phyloP scores from a whole-genome alignment of 23 tunicate genomes.

The Diplosoma virens region DNA sequence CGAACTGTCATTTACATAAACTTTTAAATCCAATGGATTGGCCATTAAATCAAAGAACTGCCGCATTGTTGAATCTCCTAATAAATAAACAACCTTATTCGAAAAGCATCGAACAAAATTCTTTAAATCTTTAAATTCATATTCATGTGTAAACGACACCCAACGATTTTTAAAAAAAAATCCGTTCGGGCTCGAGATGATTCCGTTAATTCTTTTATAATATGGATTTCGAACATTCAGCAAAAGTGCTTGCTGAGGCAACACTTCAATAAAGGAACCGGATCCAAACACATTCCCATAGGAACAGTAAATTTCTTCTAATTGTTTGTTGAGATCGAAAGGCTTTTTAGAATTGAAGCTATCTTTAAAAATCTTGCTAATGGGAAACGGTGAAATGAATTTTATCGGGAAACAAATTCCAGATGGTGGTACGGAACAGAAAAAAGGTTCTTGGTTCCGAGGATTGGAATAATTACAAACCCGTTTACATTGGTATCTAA shows the following conservation, averaged over 20 bases:
- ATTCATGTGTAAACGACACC: slow-evolving; percentile 10
- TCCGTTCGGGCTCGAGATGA: slow-evolving; percentile 12
- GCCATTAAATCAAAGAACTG: not conserved
- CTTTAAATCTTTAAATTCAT: too few relatives aligned
- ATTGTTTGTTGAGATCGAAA: not conserved
- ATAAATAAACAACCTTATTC: slow-evolving; percentile 18
- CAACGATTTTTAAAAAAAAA: slow-evolving; percentile 18
- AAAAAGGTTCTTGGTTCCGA: slow-evolving; percentile 33
- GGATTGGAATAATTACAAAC: slow-evolving; percentile 38
- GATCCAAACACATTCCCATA: not conserved
- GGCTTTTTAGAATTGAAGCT: not conserved
- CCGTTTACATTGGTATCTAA: not conserved
- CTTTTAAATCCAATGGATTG: not conserved
- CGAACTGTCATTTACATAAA: not conserved
- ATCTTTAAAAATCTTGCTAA: not conserved
- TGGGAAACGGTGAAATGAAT: not conserved
- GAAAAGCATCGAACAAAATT: slow-evolving; percentile 1
- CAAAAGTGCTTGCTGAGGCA: not conserved
- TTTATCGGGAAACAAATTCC: slow-evolving; percentile 36
- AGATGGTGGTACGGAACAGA: slow-evolving; percentile 33
- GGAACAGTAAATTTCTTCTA: not conserved
- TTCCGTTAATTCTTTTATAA: not conserved
- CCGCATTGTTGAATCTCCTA: slow-evolving; percentile 52
- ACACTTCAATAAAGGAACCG: not conserved
- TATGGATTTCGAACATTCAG: not conserved